Evolutionary conservation across 2,888 invertebrate genomes (phyloP).

Genomic region (Euphydryas editha): DNA sequence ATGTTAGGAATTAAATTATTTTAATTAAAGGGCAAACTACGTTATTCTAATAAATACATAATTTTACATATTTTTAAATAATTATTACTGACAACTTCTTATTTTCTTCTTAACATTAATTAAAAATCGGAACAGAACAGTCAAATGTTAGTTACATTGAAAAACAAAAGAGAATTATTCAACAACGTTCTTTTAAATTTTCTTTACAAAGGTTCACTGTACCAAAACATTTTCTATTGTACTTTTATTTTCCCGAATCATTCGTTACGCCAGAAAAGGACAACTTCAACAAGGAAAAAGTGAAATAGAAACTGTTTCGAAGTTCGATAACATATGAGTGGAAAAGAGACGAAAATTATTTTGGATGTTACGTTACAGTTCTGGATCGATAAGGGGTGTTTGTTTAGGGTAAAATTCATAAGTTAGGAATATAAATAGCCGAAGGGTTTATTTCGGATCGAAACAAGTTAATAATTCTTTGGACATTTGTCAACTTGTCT

Average conservation of each 20-base stretch:
- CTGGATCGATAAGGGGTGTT: conserved; percentile 45
- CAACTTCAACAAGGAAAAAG: conserved; percentile 8
- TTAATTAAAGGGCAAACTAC: too few species aligned
- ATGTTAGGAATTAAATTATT: too few species aligned
- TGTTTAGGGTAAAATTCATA: conserved; percentile 41
- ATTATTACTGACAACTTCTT: too few species aligned
- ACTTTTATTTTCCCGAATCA: conserved; percentile 5
- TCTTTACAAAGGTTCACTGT: not conserved
- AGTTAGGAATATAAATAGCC: conserved; percentile 21
- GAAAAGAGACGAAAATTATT: conserved; percentile 30
- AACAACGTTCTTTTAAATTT: not conserved
- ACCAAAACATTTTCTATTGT: conserved; percentile 1
- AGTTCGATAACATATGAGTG: conserved; percentile 10
- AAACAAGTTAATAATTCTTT: not conserved
- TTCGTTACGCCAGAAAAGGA: conserved; percentile 20
- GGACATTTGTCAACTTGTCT: not conserved
- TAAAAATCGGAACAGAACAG: too few species aligned
- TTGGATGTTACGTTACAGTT: conserved; percentile 20
- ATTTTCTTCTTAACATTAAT: too few species aligned
- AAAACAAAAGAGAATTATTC: too few species aligned
- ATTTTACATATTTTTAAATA: too few species aligned
- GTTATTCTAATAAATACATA: too few species aligned
- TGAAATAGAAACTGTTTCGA: conserved; percentile 17
- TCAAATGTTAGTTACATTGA: too few species aligned
- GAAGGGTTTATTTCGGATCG: conserved; percentile 3